Evolutionary conservation across 2,888 invertebrate genomes (phyloP).

Genomic region (Apomyelois bistriatella): DNA sequence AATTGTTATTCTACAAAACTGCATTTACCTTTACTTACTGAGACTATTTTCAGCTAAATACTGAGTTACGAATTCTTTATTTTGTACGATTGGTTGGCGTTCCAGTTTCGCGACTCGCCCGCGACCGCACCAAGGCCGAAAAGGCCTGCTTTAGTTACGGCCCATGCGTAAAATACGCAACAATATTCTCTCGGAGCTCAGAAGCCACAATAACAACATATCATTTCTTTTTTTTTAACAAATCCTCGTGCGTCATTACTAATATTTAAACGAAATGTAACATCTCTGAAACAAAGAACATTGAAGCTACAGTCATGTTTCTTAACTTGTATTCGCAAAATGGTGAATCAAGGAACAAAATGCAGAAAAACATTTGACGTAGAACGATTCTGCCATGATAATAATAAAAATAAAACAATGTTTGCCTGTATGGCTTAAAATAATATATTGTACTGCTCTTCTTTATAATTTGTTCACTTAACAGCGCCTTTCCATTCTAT

Average conservation of each 20-base stretch:
- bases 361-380: too few relatives aligned
- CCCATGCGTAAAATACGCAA: slow-evolving; percentile 31
- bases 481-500: too few relatives aligned
- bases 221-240: slow-evolving; percentile 12
- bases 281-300: not conserved
- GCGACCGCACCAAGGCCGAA: slow-evolving; percentile 43
- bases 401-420: too few relatives aligned
- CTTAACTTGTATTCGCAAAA: too few relatives aligned
- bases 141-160: slow-evolving; percentile 50
- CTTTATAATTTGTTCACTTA: too few relatives aligned
- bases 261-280: not conserved
- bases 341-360: too few relatives aligned
- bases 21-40: too few relatives aligned
- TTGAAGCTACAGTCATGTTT: not conserved
- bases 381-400: too few relatives aligned
- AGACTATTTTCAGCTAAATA: too few relatives aligned
- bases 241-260: slow-evolving; percentile 10
- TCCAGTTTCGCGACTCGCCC: slow-evolving; percentile 36
- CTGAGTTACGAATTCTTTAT: slow-evolving; percentile 16
- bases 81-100: slow-evolving; percentile 28
- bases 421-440: too few relatives aligned
- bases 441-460: too few relatives aligned
- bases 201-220: slow-evolving; percentile 12
- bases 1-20: too few relatives aligned
- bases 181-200: slow-evolving; percentile 19